These are phyloP conservation scores for Bostrychus sinensis DNA, from an alignment of 2,113 vertebrate genomes.

Conservation along the genomic window DNA sequence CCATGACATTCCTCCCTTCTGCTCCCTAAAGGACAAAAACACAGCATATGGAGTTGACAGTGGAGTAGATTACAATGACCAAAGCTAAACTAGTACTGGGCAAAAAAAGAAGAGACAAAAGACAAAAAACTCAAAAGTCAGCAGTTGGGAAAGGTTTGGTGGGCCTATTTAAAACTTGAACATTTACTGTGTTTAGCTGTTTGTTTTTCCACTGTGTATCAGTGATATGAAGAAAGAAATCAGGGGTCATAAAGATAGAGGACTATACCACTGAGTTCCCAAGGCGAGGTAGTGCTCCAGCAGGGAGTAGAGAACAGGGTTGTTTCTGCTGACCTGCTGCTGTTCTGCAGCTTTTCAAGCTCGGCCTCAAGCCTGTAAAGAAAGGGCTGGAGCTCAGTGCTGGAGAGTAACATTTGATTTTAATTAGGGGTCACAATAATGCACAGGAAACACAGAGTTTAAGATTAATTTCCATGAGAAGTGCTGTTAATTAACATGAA, in stretches of 20 bases:
- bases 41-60: constrained; percentile 42
- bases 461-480: no score
- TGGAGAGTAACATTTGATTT: background rate
- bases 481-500: no score
- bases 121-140: constrained; percentile 15
- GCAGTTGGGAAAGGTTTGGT: constrained; percentile 16
- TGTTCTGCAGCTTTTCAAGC: constrained; percentile 80
- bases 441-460: no score
- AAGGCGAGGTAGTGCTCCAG: constrained; percentile 75
- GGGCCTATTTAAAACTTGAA: constrained; percentile 32
- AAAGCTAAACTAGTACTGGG: constrained; percentile 18
- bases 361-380: constrained; percentile 76
- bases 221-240: constrained; percentile 23
- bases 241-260: constrained; percentile 16
- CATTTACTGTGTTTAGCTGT: constrained; percentile 20
- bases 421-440: background rate
- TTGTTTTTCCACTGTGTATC: constrained; percentile 18
- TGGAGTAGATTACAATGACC: constrained; percentile 1
- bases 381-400: background rate
- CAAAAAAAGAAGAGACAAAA: constrained; percentile 23
- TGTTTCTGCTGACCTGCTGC: constrained; percentile 61
- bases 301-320: constrained; percentile 77
- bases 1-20: constrained; percentile 58
- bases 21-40: constrained; percentile 64
- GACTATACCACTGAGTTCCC: constrained; percentile 74